Evolutionary conservation across 2,888 invertebrate species (phyloP).

Genomic region (Andrena dorsata): DNA sequence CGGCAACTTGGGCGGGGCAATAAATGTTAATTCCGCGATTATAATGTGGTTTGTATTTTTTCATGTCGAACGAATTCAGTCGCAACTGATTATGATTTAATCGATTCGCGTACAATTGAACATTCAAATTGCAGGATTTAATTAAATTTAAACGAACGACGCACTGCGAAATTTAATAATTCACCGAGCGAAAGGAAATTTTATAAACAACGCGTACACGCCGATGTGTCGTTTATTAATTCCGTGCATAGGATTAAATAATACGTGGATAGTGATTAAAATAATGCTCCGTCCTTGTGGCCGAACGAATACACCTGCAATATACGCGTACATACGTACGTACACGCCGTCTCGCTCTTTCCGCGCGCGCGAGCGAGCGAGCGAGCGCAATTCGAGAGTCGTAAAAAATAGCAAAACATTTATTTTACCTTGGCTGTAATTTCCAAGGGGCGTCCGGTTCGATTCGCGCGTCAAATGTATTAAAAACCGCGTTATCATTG

Average conservation of each 20-base stretch:
- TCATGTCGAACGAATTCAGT: not conserved
- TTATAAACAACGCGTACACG: constrained; percentile 9
- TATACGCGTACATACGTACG: not conserved
- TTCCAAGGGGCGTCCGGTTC: constrained; percentile 28
- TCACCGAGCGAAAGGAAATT: constrained; percentile 8
- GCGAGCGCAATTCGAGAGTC: constrained; percentile 34
- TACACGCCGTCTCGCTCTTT: not conserved
- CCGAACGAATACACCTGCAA: constrained; percentile 2
- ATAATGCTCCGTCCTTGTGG: constrained; percentile 49
- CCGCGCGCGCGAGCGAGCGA: not conserved
- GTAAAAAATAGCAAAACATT: constrained; percentile 55
- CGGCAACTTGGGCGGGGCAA: constrained; percentile 1
- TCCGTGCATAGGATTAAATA: constrained; percentile 49
- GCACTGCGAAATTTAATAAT: constrained; percentile 29
- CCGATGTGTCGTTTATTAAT: constrained; percentile 37
- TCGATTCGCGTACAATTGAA: constrained; percentile 16
- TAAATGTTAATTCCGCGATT: constrained; percentile 11
- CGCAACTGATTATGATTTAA: not conserved
- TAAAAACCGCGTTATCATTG: constrained; percentile 23
- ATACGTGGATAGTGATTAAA: constrained; percentile 52
- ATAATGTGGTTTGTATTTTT: not conserved
- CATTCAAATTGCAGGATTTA: constrained; percentile 28
- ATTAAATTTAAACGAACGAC: constrained; percentile 22
- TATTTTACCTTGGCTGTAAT: constrained; percentile 54
- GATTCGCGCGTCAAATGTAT: constrained; percentile 18